Conservation (phyloP, 2,888 invertebrate species). For the Empis livida region DNA sequence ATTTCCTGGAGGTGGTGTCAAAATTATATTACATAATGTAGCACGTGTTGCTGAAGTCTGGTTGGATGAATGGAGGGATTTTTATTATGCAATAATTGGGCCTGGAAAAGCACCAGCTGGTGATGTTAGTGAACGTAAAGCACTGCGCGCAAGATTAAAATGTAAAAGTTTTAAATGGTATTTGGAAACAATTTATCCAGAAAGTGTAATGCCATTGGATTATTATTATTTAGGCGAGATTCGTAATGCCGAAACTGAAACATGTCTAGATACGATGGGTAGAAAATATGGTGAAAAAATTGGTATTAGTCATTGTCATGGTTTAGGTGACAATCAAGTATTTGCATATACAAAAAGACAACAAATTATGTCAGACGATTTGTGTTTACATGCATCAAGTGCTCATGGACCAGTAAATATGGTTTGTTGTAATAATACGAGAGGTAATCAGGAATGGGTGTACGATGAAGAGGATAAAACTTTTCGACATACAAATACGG, state of each 20-base stretch:
- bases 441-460: conserved; percentile 94
- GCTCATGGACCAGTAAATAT: conserved; percentile 84
- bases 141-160: conserved; percentile 66
- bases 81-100: conserved; percentile 97
- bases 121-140: conserved; percentile 70
- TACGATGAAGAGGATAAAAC: conserved; percentile 73
- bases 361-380: conserved; percentile 95
- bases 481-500: conserved; percentile 86
- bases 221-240: conserved; percentile 95
- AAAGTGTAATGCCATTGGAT: conserved; percentile 94
- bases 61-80: conserved; percentile 99
- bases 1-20: conserved; percentile 96
- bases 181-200: conserved; percentile 93
- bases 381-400: conserved; percentile 83
- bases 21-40: conserved; percentile 95
- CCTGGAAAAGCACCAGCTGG: conserved; percentile 83
- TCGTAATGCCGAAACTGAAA: conserved; percentile 72
- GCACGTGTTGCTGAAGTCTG: conserved; percentile 98
- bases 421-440: conserved; percentile 92
- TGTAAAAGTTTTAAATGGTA: conserved; percentile 99
- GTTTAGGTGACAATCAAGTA: conserved; percentile 95
- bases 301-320: conserved; percentile 90
- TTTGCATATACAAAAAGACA: conserved; percentile 94
- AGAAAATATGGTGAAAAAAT: conserved; percentile 84
- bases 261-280: conserved; percentile 91